Evolutionary conservation across 2,113 vertebrate species (phyloP).

Genomic region (Phasianus colchicus): DNA sequence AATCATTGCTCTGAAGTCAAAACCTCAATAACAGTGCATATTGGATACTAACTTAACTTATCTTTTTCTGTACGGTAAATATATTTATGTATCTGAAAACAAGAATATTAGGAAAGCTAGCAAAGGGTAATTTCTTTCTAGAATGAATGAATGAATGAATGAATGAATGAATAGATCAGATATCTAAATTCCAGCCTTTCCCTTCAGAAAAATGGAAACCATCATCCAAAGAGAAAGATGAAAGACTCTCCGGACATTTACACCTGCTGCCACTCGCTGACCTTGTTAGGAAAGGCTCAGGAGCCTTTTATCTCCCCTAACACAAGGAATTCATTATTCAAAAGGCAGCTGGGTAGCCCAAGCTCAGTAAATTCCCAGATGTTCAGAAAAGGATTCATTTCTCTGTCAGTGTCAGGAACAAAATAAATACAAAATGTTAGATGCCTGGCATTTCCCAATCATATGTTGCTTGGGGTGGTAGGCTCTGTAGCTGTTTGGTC

Average conservation of each 20-base stretch:
- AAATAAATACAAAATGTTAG: not conserved
- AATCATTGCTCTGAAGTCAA: not conserved
- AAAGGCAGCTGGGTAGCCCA: not conserved
- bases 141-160: fast-evolving
- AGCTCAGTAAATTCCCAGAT: not conserved
- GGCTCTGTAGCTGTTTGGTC: not conserved
- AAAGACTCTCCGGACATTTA: not conserved
- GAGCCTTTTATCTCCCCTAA: not conserved
- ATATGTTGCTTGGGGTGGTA: not conserved
- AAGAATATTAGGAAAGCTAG: not conserved
- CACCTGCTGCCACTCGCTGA: not conserved
- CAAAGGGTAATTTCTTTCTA: not conserved
- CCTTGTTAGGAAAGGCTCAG: not conserved
- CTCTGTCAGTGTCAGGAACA: not conserved
- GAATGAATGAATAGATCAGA: fast-evolving
- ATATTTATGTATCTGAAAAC: not conserved
- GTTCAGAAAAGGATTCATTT: not conserved
- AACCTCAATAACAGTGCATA: not conserved
- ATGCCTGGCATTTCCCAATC: not conserved
- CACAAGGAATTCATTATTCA: not conserved
- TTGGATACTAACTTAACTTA: not conserved
- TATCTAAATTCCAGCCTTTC: not conserved
- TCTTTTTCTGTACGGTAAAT: not conserved
- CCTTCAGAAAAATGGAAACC: not conserved
- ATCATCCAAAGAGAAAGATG: not conserved